Evolutionary conservation across 2,888 invertebrate genomes (phyloP).

Genomic region (Callimorpha dominula): DNA sequence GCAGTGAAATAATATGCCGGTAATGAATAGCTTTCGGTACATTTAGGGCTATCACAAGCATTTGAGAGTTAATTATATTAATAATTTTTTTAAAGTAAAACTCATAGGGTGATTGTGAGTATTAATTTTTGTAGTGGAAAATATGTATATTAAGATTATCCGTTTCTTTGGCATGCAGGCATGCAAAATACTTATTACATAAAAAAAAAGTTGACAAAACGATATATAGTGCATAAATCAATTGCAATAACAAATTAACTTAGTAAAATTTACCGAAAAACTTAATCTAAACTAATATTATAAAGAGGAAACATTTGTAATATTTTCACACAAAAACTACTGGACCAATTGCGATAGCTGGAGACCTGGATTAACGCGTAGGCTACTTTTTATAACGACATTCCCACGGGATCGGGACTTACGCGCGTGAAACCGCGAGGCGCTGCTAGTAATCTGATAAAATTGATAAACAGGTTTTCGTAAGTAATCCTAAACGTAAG

Average conservation of each 20-base stretch:
- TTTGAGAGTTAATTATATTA: background rate
- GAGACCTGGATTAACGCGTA: too few relatives aligned
- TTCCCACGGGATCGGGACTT: too few relatives aligned
- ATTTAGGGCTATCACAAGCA: conserved; percentile 36
- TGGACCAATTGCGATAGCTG: too few relatives aligned
- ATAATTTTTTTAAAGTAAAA: background rate
- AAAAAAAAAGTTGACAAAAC: too few relatives aligned
- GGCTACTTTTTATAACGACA: too few relatives aligned
- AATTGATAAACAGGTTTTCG: background rate
- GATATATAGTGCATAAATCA: too few relatives aligned
- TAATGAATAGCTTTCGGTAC: conserved; percentile 46
- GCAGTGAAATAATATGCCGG: conserved; percentile 46
- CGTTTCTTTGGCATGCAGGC: background rate
- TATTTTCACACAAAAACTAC: too few relatives aligned
- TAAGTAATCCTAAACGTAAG: background rate
- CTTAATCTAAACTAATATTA: too few relatives aligned
- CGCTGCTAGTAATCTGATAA: background rate
- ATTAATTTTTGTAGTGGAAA: background rate
- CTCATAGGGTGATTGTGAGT: background rate
- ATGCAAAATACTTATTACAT: background rate
- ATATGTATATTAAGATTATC: background rate
- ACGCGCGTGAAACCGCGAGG: too few relatives aligned
- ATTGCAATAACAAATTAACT: too few relatives aligned
- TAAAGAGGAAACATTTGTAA: too few relatives aligned
- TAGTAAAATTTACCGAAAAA: too few relatives aligned